Conservation (phyloP, 2,113 vertebrate genomes). For the Apteryx mantelli region DNA sequence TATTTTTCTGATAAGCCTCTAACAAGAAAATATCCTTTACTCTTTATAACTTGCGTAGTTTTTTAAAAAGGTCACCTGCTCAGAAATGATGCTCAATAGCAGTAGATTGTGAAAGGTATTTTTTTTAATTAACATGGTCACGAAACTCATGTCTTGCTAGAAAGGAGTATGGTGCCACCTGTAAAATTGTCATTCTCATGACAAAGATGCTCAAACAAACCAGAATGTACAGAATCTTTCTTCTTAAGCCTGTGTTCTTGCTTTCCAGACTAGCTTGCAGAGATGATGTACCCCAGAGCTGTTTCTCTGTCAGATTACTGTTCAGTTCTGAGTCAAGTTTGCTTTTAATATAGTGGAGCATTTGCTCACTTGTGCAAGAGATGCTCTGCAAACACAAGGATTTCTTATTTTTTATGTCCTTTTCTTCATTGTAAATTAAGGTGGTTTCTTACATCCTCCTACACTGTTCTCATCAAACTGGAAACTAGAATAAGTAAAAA, state of each 20-base stretch:
- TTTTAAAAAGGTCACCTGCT: neutral
- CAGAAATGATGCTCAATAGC: neutral
- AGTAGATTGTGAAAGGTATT: neutral
- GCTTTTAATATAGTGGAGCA: neutral
- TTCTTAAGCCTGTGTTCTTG: neutral
- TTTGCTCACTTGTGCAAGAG: neutral
- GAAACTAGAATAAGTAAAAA: neutral
- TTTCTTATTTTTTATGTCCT: neutral
- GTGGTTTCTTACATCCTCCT: neutral
- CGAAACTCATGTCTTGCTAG: neutral
- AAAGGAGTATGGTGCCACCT: neutral
- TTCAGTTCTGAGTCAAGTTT: neutral
- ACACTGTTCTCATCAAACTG: neutral
- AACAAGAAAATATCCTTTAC: neutral
- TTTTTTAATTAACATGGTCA: neutral
- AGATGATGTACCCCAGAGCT: neutral
- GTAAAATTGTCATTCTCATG: neutral
- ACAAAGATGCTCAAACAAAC: neutral
- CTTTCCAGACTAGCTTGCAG: neutral
- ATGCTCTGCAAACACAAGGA: neutral
- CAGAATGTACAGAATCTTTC: neutral
- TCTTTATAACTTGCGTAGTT: neutral
- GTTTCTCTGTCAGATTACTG: no score
- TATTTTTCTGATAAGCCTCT: neutral
- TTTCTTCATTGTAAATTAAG: neutral